These are phyloP conservation scores for Bungarus multicinctus DNA, from an alignment of 2,113 vertebrate species.

Conservation along the genomic window DNA sequence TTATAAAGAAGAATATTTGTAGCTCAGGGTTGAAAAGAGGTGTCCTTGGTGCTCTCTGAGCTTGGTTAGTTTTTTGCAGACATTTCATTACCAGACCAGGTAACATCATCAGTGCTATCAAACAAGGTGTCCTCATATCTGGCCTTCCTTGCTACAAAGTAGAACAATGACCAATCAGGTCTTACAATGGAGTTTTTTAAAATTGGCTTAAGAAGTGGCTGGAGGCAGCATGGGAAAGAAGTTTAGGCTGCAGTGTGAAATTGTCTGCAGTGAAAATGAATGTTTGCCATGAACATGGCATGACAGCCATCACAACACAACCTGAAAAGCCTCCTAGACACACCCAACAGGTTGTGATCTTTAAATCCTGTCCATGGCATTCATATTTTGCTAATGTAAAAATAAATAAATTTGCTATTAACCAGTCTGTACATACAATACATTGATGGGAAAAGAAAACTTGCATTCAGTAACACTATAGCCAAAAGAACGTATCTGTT, in stretches of 20 bases:
- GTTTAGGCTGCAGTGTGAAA: background rate
- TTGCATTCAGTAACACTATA: conserved; percentile 20
- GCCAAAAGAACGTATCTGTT: conserved; percentile 1
- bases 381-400: background rate
- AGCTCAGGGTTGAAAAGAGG: too few species aligned
- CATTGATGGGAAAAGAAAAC: background rate
- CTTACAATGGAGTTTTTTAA: background rate
- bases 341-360: background rate
- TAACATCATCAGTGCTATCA: too few species aligned
- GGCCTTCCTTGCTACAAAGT: background rate
- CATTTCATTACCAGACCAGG: too few species aligned
- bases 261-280: background rate
- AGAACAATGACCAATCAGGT: background rate
- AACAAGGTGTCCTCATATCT: background rate
- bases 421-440: background rate
- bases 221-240: background rate
- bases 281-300: background rate
- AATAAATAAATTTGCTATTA: background rate
- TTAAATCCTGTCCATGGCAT: background rate
- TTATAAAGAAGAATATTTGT: too few species aligned
- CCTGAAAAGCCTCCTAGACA: background rate
- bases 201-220: background rate
- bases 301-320: background rate
- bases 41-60: too few species aligned
- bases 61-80: too few species aligned